phyloP scores from a whole-genome alignment of 1,140 invertebrate species.

The Rhynchophorus ferrugineus region DNA sequence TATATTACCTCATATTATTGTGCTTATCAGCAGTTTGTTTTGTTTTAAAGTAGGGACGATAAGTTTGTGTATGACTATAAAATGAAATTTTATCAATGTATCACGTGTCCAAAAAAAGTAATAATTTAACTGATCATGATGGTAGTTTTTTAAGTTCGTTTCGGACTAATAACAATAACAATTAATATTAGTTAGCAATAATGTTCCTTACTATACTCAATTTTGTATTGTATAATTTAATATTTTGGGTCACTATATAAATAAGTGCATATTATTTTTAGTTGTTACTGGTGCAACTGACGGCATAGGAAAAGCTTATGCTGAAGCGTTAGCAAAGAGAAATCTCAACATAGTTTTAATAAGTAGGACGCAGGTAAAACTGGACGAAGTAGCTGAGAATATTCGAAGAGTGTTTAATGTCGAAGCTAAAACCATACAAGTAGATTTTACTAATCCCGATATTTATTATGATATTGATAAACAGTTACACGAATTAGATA shows the following conservation, averaged over 20 bases:
- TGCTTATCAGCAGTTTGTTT: no score
- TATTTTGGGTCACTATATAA: neutral
- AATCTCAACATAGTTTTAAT: slow-evolving; percentile 85
- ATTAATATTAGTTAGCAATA: neutral
- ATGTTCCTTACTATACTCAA: neutral
- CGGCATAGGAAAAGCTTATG: slow-evolving; percentile 87
- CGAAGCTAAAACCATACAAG: slow-evolving; percentile 72
- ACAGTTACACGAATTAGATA: slow-evolving; percentile 70
- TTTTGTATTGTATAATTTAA: neutral
- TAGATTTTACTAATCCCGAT: slow-evolving; percentile 69
- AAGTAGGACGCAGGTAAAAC: slow-evolving; percentile 74
- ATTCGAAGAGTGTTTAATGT: slow-evolving; percentile 70
- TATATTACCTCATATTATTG: no score
- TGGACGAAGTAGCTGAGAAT: slow-evolving; percentile 72
- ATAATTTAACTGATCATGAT: no score
- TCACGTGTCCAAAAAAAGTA: no score
- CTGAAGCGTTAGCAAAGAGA: slow-evolving; percentile 66
- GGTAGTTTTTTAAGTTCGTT: no score
- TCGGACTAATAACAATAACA: neutral
- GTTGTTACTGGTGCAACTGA: slow-evolving; percentile 87
- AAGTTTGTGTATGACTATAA: no score
- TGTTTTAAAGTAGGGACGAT: no score
- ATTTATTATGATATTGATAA: slow-evolving; percentile 73
- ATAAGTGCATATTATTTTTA: slow-evolving; percentile 45
- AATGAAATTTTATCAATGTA: no score